Evolutionary conservation across 2,797 vertebrate genomes (phyloP), one percentile per base, ranked within the genome.

Genomic region (Gambusia yucatana): DNA sequence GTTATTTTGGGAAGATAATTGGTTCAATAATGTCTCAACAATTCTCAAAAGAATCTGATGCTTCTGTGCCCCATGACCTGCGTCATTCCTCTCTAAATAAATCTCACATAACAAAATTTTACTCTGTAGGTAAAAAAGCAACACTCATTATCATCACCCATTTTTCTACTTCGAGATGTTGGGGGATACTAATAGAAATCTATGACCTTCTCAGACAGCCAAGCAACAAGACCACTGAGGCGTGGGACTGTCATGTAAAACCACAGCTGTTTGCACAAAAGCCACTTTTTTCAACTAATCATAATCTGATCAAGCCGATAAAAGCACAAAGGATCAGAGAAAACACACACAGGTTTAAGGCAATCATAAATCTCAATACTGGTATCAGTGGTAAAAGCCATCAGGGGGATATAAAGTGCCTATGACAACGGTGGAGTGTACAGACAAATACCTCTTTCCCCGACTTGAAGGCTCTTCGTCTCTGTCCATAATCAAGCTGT

Each of bases 331-430:
- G 44, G 84, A 89, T 90, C 87, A 57, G n/a, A 17, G 82, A 83
- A 90, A 87, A 91, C 85, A 77, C 78, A 13, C 74, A 82, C 80
- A 85, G 65, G 79, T 83, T 87, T 80, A 46, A 22, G 75, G 73
- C 77, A 78, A 70, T 74, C 78, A 92, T 93, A 91, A 92, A 92
- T 93, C 89, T 93, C 86, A 82, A 84, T 88, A 61, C 84, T 77
- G 75, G 81, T 81, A 85, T 88, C 76, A 73, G 79, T 87, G 89
- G 87, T 90, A 93, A 93, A 88, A 90, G 82, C 88, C 83, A 70
- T 83, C 85, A 11, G 73, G 87, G 91, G 90, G 79, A 88, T 88
- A 76, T 80, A 90, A 89, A 91, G 84, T 63, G 81, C 84, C 88
- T 76, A 91, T 82, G 88, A 85, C 80, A 75, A 86, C 1, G 4